These are phyloP conservation scores for Rhagoletis pomonella DNA, from an alignment of 1,140 invertebrate species.

Conservation along the genomic window DNA sequence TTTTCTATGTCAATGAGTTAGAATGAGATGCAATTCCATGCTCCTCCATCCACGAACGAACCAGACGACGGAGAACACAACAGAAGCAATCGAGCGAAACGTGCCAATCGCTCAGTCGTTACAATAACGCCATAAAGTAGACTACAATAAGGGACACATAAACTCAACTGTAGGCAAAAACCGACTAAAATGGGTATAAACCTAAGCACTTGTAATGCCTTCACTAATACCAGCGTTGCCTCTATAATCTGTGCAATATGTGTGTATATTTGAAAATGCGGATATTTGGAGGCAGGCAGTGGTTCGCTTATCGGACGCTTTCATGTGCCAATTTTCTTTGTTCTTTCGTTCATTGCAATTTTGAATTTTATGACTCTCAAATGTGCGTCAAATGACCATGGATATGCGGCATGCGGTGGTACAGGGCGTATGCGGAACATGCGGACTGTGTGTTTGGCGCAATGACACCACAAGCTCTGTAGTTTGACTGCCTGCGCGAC, in stretches of 20 bases:
- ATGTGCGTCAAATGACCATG: constrained; percentile 10
- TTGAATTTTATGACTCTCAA: constrained; percentile 25
- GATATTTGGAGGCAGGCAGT: not conserved
- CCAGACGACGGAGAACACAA: not conserved
- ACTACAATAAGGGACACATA: not conserved
- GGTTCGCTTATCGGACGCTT: not conserved
- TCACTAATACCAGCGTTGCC: not conserved
- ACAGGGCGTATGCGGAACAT: not conserved
- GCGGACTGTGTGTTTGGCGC: not conserved
- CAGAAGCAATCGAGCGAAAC: constrained; percentile 28
- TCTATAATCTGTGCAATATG: too few species aligned
- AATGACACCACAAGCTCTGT: not conserved
- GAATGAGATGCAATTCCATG: not conserved
- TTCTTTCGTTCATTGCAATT: constrained; percentile 17
- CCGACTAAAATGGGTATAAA: not conserved
- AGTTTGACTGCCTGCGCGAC: not conserved
- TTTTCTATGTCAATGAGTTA: not conserved
- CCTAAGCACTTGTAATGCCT: constrained; percentile 12
- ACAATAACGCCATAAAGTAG: not conserved
- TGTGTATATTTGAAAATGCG: not conserved
- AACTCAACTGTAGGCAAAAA: not conserved
- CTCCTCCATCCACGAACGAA: not conserved
- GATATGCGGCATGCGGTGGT: not conserved
- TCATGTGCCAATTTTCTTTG: constrained; percentile 37
- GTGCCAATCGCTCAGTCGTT: constrained; percentile 28